Evolutionary conservation across 2,797 vertebrate genomes (phyloP).

Genomic region (Rhynchonycteris naso): DNA sequence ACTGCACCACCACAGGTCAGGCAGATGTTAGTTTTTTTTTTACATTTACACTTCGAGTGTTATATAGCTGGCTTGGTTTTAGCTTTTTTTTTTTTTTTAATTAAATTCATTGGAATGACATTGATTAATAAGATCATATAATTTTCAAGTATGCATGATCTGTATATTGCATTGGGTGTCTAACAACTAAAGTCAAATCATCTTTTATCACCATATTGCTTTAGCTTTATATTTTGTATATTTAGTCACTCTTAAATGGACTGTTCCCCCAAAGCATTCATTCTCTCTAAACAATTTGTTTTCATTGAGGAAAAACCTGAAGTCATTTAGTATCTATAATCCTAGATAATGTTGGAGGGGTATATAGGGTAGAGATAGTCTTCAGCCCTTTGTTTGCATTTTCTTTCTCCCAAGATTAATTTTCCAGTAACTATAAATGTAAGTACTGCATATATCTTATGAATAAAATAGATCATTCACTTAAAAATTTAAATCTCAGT

Average conservation of each 20-base stretch:
- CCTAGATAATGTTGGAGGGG: neutral
- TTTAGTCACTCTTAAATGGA: constrained; percentile 32
- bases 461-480: constrained; percentile 2
- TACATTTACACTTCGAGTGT: neutral
- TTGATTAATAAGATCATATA: no score
- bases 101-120: no score
- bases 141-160: no score
- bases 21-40: neutral
- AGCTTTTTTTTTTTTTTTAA: no score
- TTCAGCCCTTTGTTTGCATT: constrained; percentile 31
- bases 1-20: no score
- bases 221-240: constrained; percentile 41
- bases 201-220: no score
- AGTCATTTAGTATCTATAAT: constrained; percentile 3
- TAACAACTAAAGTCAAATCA: no score
- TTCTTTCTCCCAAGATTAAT: constrained; percentile 30
- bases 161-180: no score
- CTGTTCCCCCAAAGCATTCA: neutral
- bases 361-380: neutral
- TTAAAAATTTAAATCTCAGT: neutral
- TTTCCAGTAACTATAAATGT: neutral
- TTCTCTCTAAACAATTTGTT: neutral
- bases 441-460: neutral
- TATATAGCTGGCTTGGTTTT: neutral
- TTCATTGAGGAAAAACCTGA: constrained; percentile 11